A percentile compares a stretch with the other conserved stretches of the same genome.
These are phyloP conservation scores for Cephonodes hylas DNA, from an alignment of 2,888 invertebrate genomes.

Conservation along the genomic window DNA sequence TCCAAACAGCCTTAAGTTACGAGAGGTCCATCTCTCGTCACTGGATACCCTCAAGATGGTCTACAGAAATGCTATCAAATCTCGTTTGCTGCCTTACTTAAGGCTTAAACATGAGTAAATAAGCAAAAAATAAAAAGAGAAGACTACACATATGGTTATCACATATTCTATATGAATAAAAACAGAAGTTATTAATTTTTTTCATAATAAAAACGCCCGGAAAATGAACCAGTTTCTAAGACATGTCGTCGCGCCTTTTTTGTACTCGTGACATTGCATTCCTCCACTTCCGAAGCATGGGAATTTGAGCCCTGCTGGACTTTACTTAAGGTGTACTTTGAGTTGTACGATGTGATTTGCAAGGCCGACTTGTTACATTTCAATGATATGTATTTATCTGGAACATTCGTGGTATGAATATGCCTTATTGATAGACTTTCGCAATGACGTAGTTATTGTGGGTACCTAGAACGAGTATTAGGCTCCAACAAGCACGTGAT, in stretches of 20 bases:
- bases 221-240: conserved; percentile 13
- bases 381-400: conserved; percentile 14
- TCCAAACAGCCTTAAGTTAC: too few relatives aligned
- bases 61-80: too few relatives aligned
- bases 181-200: not conserved
- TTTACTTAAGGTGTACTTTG: not conserved
- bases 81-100: too few relatives aligned
- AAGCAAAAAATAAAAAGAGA: too few relatives aligned
- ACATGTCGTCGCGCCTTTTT: conserved; percentile 7
- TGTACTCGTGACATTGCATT: conserved; percentile 20
- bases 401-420: conserved; percentile 9
- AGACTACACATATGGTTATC: too few relatives aligned
- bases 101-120: too few relatives aligned
- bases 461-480: not conserved
- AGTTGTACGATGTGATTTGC: not conserved
- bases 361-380: conserved; percentile 18
- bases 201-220: conserved; percentile 8
- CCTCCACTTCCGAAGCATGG: not conserved
- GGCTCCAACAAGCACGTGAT: too few relatives aligned
- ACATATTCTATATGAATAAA: too few relatives aligned
- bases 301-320: not conserved
- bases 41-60: too few relatives aligned
- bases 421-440: conserved; percentile 5
- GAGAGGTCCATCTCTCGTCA: too few relatives aligned
- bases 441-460: not conserved